These are phyloP conservation scores for Phalangium opilio DNA, from an alignment of 2,888 invertebrate genomes.

Conservation along the genomic window DNA sequence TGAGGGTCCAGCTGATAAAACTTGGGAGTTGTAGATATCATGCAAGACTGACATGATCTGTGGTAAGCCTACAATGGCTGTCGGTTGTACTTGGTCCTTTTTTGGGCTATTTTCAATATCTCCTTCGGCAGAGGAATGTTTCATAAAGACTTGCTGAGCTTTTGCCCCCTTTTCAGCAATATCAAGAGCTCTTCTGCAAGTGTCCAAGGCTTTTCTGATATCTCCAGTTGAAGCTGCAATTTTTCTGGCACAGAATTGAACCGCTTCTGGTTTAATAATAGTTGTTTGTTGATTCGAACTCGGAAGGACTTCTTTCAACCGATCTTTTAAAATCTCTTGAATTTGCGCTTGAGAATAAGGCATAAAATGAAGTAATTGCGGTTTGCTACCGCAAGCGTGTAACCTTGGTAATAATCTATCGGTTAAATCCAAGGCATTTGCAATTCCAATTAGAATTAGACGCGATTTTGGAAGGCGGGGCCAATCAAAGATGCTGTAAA, in stretches of 20 bases:
- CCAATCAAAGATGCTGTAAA: conserved; percentile 91
- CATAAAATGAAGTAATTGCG: conserved; percentile 61
- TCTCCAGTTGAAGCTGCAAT: conserved; percentile 90
- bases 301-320: conserved; percentile 43
- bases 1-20: conserved; percentile 30
- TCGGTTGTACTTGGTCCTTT: too few relatives aligned
- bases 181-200: conserved; percentile 77
- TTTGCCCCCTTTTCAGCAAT: conserved; percentile 44
- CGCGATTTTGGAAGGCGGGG: conserved; percentile 51
- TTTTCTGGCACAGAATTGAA: conserved; percentile 85
- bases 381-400: conserved; percentile 44
- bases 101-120: too few relatives aligned
- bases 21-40: conserved; percentile 52
- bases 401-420: conserved; percentile 74
- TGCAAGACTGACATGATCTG: conserved; percentile 65
- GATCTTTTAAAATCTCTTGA: conserved; percentile 60
- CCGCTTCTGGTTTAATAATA: conserved; percentile 62
- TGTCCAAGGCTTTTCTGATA: conserved; percentile 79
- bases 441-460: conserved; percentile 73
- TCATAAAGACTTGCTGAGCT: conserved; percentile 29
- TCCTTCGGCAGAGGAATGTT: too few relatives aligned
- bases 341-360: conserved; percentile 86
- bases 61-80: conserved; percentile 55
- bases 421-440: conserved; percentile 88
- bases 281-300: conserved; percentile 40